Evolutionary conservation across 2,113 vertebrate species (phyloP).

Genomic region (Halcyon malimbica): DNA sequence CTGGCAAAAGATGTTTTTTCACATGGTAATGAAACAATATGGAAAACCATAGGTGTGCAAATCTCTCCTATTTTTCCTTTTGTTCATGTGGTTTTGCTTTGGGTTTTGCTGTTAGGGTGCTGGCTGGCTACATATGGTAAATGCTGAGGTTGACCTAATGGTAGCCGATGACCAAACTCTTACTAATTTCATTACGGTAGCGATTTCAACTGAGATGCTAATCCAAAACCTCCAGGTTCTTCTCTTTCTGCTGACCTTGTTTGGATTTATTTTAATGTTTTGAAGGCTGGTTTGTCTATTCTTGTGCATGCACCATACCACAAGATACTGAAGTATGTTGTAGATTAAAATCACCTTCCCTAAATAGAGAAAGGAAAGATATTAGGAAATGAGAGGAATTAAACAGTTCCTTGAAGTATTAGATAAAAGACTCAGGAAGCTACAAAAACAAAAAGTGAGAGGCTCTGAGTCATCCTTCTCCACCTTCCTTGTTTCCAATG

Average conservation of each 20-base stretch:
- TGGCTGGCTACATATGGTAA: background rate
- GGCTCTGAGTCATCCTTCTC: background rate
- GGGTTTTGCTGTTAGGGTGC: background rate
- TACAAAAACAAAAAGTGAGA: no score
- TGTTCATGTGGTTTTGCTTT: no score
- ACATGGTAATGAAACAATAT: background rate
- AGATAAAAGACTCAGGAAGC: background rate
- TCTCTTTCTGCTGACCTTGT: background rate
- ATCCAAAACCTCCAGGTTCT: background rate
- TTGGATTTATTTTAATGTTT: background rate
- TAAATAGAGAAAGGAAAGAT: background rate
- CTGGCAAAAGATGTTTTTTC: background rate
- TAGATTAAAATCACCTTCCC: background rate
- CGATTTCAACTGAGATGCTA: background rate
- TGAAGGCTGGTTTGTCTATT: background rate
- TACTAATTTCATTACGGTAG: background rate
- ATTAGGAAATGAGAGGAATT: background rate
- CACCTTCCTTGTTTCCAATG: no score
- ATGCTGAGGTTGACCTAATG: background rate
- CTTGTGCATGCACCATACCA: background rate
- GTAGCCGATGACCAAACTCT: background rate
- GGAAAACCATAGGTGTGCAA: background rate
- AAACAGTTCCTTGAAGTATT: background rate
- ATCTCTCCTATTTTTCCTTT: background rate
- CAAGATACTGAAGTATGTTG: background rate